phyloP scores from a whole-genome alignment of 1,140 invertebrate species.

The Conopomorpha cramerella region DNA sequence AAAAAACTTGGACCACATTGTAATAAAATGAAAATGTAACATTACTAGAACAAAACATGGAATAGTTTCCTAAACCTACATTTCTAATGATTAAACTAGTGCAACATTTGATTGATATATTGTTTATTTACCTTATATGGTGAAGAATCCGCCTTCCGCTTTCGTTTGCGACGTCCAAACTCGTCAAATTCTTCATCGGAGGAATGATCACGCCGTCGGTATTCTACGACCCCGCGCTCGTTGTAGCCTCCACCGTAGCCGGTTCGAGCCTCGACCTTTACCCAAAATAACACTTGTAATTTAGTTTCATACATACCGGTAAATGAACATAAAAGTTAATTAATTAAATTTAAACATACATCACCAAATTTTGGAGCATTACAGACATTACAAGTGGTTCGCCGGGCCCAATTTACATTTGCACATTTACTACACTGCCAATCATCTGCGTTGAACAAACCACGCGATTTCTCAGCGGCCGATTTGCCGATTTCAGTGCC shows the following conservation, averaged over 20 bases:
- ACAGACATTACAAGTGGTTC: slow-evolving; percentile 97
- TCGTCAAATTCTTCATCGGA: slow-evolving; percentile 95
- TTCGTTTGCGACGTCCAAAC: slow-evolving; percentile 87
- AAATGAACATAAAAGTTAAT: slow-evolving; percentile 4
- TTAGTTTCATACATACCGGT: too few species aligned
- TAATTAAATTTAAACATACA: slow-evolving; percentile 45
- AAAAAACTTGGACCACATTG: too few species aligned
- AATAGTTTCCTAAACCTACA: too few species aligned
- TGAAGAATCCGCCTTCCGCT: slow-evolving; percentile 23
- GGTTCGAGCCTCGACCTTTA: slow-evolving; percentile 69
- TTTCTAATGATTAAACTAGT: too few species aligned
- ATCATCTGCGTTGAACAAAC: slow-evolving; percentile 97
- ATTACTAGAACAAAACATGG: too few species aligned
- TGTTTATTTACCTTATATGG: too few species aligned
- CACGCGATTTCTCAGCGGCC: slow-evolving; percentile 96
- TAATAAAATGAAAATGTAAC: too few species aligned
- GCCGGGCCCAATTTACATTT: slow-evolving; percentile 98
- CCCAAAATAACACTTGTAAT: background rate
- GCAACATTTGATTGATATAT: too few species aligned
- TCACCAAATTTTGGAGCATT: slow-evolving; percentile 97
- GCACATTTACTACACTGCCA: slow-evolving; percentile 99
- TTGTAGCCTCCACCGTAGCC: slow-evolving; percentile 91
- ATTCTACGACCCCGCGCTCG: slow-evolving; percentile 91
- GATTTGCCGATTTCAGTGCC: slow-evolving; percentile 97
- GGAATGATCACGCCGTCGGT: slow-evolving; percentile 83